A percentile compares a stretch with the other conserved stretches of the same genome.
phyloP scores from a whole-genome alignment of 2,888 invertebrate species.

The Pterostichus niger region DNA sequence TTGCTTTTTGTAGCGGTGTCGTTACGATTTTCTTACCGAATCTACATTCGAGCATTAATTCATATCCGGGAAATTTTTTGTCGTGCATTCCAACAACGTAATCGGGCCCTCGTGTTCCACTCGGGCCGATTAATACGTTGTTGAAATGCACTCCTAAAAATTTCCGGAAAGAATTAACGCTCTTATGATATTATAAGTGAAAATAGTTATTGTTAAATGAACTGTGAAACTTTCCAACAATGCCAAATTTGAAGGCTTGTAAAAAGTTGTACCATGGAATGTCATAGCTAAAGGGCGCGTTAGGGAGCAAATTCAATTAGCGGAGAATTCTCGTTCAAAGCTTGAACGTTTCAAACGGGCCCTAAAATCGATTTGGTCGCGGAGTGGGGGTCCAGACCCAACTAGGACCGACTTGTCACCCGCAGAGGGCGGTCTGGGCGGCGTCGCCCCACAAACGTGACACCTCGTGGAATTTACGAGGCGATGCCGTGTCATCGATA shows the following conservation, averaged over 20 bases:
- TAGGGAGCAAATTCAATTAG: slow-evolving; percentile 52
- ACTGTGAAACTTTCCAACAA: slow-evolving; percentile 11
- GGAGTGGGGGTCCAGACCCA: neutral
- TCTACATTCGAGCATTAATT: too few relatives aligned
- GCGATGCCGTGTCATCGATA: slow-evolving; percentile 53
- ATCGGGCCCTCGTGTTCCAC: too few relatives aligned
- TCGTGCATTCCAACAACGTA: too few relatives aligned
- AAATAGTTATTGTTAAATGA: slow-evolving; percentile 26
- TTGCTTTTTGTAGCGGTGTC: too few relatives aligned
- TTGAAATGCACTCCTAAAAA: too few relatives aligned
- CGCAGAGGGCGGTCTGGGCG: slow-evolving; percentile 50
- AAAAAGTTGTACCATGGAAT: slow-evolving; percentile 1
- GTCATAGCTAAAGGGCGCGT: neutral
- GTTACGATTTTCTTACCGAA: too few relatives aligned
- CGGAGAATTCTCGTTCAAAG: slow-evolving; percentile 23
- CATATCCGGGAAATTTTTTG: too few relatives aligned
- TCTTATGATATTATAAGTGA: too few relatives aligned
- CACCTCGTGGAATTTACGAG: slow-evolving; percentile 61
- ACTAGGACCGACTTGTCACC: slow-evolving; percentile 7
- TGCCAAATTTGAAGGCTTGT: neutral
- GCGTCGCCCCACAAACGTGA: slow-evolving; percentile 55
- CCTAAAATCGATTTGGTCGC: slow-evolving; percentile 18
- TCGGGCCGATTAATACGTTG: too few relatives aligned
- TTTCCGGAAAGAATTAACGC: too few relatives aligned
- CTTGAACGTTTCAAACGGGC: neutral